Conservation (phyloP, 2,888 invertebrate genomes). For the Shargacucullia verbasci region DNA sequence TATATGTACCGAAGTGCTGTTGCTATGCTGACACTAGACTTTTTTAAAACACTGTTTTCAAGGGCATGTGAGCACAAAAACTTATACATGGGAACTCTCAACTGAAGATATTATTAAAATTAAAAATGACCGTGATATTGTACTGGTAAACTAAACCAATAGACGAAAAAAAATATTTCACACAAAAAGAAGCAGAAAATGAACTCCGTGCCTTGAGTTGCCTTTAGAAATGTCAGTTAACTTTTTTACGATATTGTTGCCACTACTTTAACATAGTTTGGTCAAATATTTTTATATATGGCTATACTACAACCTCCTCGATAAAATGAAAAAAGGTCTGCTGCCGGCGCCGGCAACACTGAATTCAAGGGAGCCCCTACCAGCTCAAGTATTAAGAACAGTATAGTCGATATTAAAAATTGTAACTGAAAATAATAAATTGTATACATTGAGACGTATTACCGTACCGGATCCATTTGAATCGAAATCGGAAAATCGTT, state of each 20-base stretch:
- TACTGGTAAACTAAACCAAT: constrained; percentile 58
- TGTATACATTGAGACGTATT: no score
- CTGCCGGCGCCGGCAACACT: no score
- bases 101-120: constrained; percentile 47
- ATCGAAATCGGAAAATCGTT: no score
- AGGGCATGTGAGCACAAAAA: constrained; percentile 79
- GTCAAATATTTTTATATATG: no score
- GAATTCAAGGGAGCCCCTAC: no score
- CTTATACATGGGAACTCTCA: constrained; percentile 58
- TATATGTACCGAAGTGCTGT: constrained; percentile 79
- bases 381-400: no score
- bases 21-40: constrained; percentile 87
- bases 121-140: constrained; percentile 52
- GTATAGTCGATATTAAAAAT: no score
- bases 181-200: constrained; percentile 71
- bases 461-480: no score
- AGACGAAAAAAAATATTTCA: constrained; percentile 61
- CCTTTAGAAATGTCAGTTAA: constrained; percentile 69
- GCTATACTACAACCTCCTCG: no score
- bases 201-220: constrained; percentile 64
- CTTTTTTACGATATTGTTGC: constrained; percentile 50
- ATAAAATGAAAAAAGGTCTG: no score
- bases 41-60: constrained; percentile 83
- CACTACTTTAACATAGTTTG: no score
- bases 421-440: no score